A percentile compares a stretch with the other conserved stretches of the same genome.
Conservation (phyloP, 2,888 invertebrate species). For the Poecilus cupreus region DNA sequence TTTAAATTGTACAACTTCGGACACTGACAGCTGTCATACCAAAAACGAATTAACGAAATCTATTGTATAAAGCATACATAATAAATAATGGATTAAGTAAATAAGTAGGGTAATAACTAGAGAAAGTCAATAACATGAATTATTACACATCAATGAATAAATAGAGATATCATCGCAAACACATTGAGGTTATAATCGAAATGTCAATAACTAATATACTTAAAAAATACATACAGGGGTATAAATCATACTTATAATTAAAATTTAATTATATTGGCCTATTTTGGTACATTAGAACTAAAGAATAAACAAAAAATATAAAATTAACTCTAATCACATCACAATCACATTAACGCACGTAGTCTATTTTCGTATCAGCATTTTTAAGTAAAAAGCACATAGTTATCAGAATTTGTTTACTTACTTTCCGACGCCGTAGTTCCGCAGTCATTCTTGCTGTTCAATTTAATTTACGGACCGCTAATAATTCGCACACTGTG, state of each 20-base stretch:
- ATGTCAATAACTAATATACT: conserved; percentile 16
- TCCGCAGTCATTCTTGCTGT: conserved; percentile 56
- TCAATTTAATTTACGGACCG: background rate
- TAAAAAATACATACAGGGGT: conserved; percentile 45
- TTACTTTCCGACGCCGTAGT: conserved; percentile 62
- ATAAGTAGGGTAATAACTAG: conserved; percentile 19
- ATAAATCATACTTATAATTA: conserved; percentile 9
- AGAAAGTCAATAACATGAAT: conserved; percentile 24
- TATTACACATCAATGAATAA: background rate
- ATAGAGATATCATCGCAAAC: background rate
- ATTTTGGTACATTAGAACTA: background rate
- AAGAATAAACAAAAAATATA: background rate
- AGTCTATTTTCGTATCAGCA: background rate
- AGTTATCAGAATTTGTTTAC: conserved; percentile 14
- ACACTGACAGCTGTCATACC: conserved; percentile 6
- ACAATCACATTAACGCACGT: background rate
- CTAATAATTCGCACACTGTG: conserved; percentile 1
- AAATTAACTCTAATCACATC: background rate
- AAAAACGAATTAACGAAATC: background rate
- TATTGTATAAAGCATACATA: conserved; percentile 1
- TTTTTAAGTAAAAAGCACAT: background rate
- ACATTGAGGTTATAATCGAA: conserved; percentile 31
- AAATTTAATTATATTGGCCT: background rate
- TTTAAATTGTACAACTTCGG: background rate
- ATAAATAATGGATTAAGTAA: background rate